Conservation (phyloP, 2,113 vertebrate species). For the Megaceryle torquata region DNA sequence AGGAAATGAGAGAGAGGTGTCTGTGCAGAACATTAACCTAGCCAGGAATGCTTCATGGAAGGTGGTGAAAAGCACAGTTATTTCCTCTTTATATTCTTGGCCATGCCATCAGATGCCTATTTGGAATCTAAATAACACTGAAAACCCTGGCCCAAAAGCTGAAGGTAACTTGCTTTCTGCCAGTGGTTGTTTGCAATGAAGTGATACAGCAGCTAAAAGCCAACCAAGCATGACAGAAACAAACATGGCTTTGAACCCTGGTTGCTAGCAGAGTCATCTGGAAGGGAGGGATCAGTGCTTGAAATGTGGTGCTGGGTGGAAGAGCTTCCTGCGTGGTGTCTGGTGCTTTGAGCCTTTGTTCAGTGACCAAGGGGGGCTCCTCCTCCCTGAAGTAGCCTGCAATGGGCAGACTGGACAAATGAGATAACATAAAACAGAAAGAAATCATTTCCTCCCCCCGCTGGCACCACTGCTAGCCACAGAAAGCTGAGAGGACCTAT, state of each 20-base stretch:
- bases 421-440: neutral
- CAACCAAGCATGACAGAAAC: neutral
- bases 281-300: neutral
- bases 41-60: neutral
- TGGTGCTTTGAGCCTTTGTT: neutral
- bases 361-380: neutral
- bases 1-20: neutral
- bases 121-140: neutral
- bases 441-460: neutral
- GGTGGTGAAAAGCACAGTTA: neutral
- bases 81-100: neutral
- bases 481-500: neutral
- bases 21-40: neutral
- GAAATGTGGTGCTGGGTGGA: neutral
- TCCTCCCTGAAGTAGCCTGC: neutral
- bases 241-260: neutral
- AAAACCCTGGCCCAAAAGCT: neutral
- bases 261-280: neutral
- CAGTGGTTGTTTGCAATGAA: neutral
- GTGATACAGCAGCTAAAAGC: neutral
- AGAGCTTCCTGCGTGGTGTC: neutral
- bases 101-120: neutral
- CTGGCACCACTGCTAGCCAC: neutral
- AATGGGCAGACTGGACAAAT: neutral
- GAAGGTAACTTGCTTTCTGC: neutral